Conservation (phyloP, 2,797 vertebrate genomes). For the Nothura maculosa region DNA sequence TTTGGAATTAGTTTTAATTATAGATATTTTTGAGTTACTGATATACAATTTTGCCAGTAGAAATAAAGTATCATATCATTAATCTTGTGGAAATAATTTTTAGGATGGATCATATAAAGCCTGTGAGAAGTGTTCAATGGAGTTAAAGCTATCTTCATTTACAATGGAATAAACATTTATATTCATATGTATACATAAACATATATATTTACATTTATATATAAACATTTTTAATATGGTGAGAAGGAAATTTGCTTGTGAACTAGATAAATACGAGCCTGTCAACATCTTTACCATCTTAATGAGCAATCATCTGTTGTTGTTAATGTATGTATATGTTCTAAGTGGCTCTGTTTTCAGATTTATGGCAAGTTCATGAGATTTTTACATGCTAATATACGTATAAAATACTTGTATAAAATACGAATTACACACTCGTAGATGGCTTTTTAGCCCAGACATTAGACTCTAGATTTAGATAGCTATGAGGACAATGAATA, state of each 20-base stretch:
- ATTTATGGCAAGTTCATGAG: not conserved
- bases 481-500: not conserved
- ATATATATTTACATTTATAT: no score
- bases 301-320: not conserved
- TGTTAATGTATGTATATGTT: not conserved
- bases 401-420: not conserved
- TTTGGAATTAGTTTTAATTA: constrained; percentile 9
- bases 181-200: no score
- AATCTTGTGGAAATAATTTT: constrained; percentile 2
- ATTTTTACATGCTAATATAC: not conserved
- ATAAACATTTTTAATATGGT: not conserved
- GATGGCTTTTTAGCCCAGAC: not conserved
- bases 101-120: constrained; percentile 1
- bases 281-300: constrained; percentile 4
- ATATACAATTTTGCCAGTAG: not conserved
- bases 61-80: constrained; percentile 24
- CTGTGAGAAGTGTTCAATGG: not conserved
- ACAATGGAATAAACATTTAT: not conserved
- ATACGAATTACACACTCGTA: not conserved
- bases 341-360: not conserved
- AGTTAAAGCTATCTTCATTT: not conserved
- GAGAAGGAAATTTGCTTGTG: not conserved
- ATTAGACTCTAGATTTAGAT: not conserved
- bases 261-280: not conserved
- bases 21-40: not conserved